Evolutionary conservation across 2,888 invertebrate genomes (phyloP), one percentile per base, ranked within the genome.

Genomic region (Dynastes tityus): DNA sequence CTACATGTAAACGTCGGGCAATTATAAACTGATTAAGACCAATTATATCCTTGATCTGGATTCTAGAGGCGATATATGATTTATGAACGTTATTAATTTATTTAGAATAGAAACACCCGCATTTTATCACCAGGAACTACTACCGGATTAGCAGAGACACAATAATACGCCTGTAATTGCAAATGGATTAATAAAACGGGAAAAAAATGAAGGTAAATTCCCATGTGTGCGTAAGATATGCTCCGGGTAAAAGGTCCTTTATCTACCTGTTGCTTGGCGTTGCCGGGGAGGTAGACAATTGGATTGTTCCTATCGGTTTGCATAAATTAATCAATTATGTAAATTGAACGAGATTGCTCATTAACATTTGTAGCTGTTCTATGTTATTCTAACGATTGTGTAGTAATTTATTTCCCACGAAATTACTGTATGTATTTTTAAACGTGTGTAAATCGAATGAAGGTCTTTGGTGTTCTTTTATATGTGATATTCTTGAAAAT

Each of bases 41-140:
- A 53, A 53, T 53, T 53, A 53, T 53, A 53, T 53, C 53, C 53
- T 53, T 53, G 53, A 53, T 53, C 53, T 53, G 53, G 53, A 53
- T 53, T 53, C 16, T 53, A 53, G 53, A 53, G 16, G 53, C 53
- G 53, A 53, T 16, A 16, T 16, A n/a, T n/a, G 53, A 53, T 53
- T 53, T 53, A 53, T 53, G 53, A 53, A 53, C 2, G 53, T 53
- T 53, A 53, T 53, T 53, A 53, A 53, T 53, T 2, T 45, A 45
- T 45, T 45, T 53, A n/a, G n/a, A 53, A 16, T 2, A 5, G 53
- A 53, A 16, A 53, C n/a, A 53, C 53, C 45, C 13, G 53, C 8
- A n/a, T 53, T 53, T 53, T 16, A 16, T 6, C n/a, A 53, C 53
- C 53, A 53, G 53, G 53, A 53, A 53, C 53, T 53, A 16, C 16